phyloP scores from a whole-genome alignment of 2,797 vertebrate species.

The Arnoldichthys spilopterus region DNA sequence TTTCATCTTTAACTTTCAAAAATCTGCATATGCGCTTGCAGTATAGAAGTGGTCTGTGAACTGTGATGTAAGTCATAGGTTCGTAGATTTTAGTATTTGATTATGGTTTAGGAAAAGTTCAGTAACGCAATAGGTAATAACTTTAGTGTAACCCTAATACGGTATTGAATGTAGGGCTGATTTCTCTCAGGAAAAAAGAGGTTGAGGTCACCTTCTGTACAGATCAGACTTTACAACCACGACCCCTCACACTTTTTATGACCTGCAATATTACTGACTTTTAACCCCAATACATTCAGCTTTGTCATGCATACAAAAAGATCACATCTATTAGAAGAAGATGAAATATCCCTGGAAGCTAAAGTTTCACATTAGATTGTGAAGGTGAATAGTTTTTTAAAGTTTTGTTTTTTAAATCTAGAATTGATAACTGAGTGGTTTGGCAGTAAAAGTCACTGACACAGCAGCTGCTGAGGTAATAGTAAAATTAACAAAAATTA shows the following conservation, averaged over 20 bases:
- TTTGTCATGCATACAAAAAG: not conserved
- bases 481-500: not conserved
- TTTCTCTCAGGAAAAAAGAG: conserved; percentile 4
- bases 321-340: not conserved
- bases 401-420: not conserved
- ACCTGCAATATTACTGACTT: conserved; percentile 15
- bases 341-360: not conserved
- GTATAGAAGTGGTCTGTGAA: not conserved
- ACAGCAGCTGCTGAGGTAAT: not conserved
- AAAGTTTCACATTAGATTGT: not conserved
- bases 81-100: not conserved
- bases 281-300: not conserved
- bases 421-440: not conserved
- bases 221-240: conserved; percentile 10
- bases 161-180: not conserved
- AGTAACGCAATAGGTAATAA: not conserved
- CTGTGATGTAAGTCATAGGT: not conserved
- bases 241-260: conserved; percentile 1
- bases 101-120: not conserved
- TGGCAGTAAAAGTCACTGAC: not conserved
- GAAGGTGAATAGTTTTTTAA: not conserved
- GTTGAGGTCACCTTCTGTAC: not conserved
- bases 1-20: not conserved
- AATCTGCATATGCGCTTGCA: not conserved
- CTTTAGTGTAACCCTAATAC: conserved; percentile 1